Conservation (phyloP, 2,797 vertebrate species). For the Champsocephalus gunnari region DNA sequence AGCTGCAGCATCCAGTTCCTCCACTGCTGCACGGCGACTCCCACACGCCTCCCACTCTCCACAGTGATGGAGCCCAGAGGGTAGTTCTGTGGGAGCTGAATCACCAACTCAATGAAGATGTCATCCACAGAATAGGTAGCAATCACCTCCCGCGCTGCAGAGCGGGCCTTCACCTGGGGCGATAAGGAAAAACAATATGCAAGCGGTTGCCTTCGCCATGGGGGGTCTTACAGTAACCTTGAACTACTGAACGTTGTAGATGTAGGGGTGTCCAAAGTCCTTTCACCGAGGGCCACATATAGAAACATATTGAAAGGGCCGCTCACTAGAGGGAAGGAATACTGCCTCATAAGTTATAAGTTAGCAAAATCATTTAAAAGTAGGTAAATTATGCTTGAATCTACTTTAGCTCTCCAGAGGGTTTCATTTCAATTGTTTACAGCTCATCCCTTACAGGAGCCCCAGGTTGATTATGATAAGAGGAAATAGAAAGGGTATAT, state of each 20-base stretch:
- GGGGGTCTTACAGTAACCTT: background rate
- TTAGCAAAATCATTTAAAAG: too few species aligned
- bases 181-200: constrained; percentile 5
- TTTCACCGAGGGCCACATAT: too few species aligned
- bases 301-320: too few species aligned
- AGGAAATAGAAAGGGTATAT: too few species aligned
- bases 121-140: constrained; percentile 97
- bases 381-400: too few species aligned
- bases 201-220: background rate
- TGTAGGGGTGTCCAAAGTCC: background rate
- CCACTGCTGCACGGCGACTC: constrained; percentile 98
- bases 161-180: constrained; percentile 94
- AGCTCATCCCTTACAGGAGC: too few species aligned
- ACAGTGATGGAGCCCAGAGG: constrained; percentile 94
- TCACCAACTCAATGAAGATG: constrained; percentile 97
- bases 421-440: too few species aligned
- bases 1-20: constrained; percentile 99
- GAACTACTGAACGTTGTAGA: background rate
- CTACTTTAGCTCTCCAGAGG: too few species aligned
- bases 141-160: constrained; percentile 94
- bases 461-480: too few species aligned
- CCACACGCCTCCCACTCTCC: constrained; percentile 95
- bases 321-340: too few species aligned
- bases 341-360: too few species aligned
- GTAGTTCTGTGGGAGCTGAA: constrained; percentile 95